Conservation (phyloP, 1,140 invertebrate species). For the Hycleus phaleratus region DNA sequence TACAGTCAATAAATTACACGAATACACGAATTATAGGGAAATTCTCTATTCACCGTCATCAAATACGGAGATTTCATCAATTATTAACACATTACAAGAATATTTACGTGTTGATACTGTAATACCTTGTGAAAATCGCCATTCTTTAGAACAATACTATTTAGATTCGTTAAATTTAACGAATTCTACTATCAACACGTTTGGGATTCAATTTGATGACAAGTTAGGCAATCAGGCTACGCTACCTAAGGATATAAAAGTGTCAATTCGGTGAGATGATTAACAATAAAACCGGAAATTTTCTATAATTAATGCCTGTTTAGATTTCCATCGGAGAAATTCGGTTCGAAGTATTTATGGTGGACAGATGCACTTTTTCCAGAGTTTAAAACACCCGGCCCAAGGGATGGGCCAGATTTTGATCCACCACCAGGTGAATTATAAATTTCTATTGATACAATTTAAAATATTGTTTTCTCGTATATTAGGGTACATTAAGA, state of each 20-base stretch:
- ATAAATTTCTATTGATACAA: no score
- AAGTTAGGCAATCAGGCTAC: conserved; percentile 36
- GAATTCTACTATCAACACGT: conserved; percentile 23
- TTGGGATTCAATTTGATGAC: conserved; percentile 48
- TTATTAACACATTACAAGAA: neutral
- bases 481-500: conserved; percentile 53
- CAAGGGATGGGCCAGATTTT: no score
- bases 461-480: conserved; percentile 7
- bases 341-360: conserved; percentile 46
- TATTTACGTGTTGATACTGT: neutral
- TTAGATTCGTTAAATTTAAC: conserved; percentile 28
- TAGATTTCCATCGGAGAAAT: conserved; percentile 40
- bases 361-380: conserved; percentile 59
- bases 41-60: conserved; percentile 3
- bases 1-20: conserved; percentile 20
- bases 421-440: no score
- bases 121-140: conserved; percentile 30
- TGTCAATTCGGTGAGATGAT: conserved; percentile 44
- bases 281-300: no score
- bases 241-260: conserved; percentile 44
- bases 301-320: conserved; percentile 27
- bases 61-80: conserved; percentile 2
- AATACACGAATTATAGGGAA: conserved; percentile 13
- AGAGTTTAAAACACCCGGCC: no score
- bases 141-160: conserved; percentile 39